A percentile compares a stretch with the other conserved stretches of the same genome.
Conservation (phyloP, 2,797 vertebrate species). For the Petrocephalus sullivani region DNA sequence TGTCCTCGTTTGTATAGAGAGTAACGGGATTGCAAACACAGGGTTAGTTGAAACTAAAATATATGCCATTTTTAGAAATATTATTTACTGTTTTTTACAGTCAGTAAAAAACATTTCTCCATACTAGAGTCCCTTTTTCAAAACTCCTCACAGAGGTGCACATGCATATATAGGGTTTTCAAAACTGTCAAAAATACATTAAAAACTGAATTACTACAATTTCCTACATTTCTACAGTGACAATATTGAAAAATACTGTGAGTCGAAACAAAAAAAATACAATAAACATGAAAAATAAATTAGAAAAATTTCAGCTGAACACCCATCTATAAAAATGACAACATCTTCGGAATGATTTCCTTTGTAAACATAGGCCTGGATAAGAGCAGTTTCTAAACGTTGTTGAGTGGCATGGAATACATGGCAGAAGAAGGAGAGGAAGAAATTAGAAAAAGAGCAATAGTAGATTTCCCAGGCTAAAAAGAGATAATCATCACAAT, state of each 20-base stretch:
- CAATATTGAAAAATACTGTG: neutral
- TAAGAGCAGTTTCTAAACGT: neutral
- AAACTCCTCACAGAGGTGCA: neutral
- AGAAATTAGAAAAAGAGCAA: neutral
- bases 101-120: neutral
- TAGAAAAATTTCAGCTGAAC: too few species aligned
- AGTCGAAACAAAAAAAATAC: neutral
- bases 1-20: neutral
- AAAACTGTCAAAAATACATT: neutral
- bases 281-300: neutral
- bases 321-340: neutral
- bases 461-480: neutral
- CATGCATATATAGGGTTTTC: neutral
- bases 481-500: neutral
- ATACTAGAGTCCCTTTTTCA: neutral
- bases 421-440: neutral
- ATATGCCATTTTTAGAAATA: neutral
- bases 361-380: neutral
- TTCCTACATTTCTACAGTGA: neutral
- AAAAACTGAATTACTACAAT: neutral
- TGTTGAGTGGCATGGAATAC: neutral
- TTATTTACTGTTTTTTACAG: neutral
- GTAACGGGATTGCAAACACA: neutral
- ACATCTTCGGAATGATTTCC: neutral
- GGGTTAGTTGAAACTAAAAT: neutral